Base-by-base conservation (phyloP, 2,888 invertebrate genomes). In the Ectemnius lituratus region DNA sequence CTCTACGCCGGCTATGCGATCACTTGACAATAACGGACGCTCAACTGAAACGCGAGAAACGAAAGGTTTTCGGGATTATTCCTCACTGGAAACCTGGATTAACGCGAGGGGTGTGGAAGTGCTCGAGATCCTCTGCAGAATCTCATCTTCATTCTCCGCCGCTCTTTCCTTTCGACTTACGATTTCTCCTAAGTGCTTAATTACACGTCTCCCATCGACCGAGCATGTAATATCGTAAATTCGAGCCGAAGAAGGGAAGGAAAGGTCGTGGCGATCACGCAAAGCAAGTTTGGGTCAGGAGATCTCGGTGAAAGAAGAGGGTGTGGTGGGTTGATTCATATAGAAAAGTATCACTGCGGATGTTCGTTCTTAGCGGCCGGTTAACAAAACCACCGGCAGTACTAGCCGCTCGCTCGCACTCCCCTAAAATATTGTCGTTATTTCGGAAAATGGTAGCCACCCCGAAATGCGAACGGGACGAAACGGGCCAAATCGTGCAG, bases 391-490 rank as follows among this genome's bases (percentile, higher is more conserved):
- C 49, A 62, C 60, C 67, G 62, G 47, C n/a, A 46, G 37, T 49
- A 67, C 69, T 73, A 67, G 64, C 70, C 70, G 57, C 18, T 62
- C 57, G 27, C 56, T 52, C 49, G 74, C 57, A 62, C 56, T 37
- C 37, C 58, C 67, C 63, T 73, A 65, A 75, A 75, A 65, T 80
- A 72, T 81, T 72, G 76, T 82, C 78, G 74, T 79, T 78, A 76
- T 81, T 79, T 76, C 64, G 67, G 73, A 72, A 73, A 79, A 67
- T 72, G 64, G 70, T 79, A 73, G 80, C 76, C 73, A 73, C 52
- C 59, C 61, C 46, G 27, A 57, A 60, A 59, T 37, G 45, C 60
- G 60, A 20, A 49, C 28, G 67, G 14, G n/a, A 37, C n/a, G 58
- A 49, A 62, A 47, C 28, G 28, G 52, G 18, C 28, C 23, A 47